These are phyloP conservation scores for Tor tambroides DNA, from an alignment of 2,113 vertebrate species.

Conservation along the genomic window DNA sequence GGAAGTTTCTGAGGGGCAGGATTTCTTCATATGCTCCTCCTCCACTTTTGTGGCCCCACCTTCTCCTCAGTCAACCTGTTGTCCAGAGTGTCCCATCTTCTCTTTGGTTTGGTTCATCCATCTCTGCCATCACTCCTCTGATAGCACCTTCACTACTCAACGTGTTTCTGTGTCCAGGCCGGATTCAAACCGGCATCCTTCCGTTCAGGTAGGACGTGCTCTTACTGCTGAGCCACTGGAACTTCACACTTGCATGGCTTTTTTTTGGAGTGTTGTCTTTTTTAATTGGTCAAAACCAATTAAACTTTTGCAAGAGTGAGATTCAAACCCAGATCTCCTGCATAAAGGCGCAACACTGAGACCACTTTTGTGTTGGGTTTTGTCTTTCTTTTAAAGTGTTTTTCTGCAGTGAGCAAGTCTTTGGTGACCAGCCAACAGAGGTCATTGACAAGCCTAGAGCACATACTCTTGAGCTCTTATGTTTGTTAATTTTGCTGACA, in stretches of 20 bases:
- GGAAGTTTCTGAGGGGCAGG: too few species aligned
- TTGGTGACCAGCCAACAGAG: too few species aligned
- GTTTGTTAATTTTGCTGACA: not conserved
- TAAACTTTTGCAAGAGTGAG: not conserved
- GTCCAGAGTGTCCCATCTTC: too few species aligned
- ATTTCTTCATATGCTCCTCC: too few species aligned
- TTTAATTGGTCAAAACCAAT: not conserved
- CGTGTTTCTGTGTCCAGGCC: not conserved
- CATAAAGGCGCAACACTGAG: rapidly evolving
- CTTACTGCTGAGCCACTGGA: not conserved
- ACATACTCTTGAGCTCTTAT: not conserved
- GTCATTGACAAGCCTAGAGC: too few species aligned
- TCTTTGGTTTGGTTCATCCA: too few species aligned
- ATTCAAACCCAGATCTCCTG: rapidly evolving
- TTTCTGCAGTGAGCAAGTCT: too few species aligned
- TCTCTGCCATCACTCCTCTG: too few species aligned
- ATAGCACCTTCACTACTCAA: too few species aligned
- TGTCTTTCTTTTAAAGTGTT: too few species aligned
- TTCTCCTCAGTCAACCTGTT: too few species aligned
- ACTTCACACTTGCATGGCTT: not conserved
- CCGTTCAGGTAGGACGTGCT: rapidly evolving
- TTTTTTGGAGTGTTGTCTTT: not conserved
- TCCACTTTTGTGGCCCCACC: too few species aligned
- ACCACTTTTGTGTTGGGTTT: not conserved
- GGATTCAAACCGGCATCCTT: not conserved